Base-by-base conservation (phyloP, 23 tunicate genomes). In the Diplosoma virens region DNA sequence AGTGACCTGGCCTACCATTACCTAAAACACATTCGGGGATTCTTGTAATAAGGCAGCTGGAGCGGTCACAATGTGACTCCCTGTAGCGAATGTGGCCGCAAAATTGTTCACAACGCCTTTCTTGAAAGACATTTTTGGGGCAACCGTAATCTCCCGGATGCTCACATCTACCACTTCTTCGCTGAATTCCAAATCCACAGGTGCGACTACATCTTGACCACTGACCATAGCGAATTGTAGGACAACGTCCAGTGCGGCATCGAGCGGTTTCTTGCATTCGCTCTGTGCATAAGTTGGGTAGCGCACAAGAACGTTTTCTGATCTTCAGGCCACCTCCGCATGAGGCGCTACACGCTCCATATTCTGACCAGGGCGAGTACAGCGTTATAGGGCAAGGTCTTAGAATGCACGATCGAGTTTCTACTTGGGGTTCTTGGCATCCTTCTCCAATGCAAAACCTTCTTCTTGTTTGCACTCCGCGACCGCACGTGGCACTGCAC, bases 301-400 rank as follows among this genome's bases (percentile, higher is more conserved):
- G 34, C 25, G 27, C 7, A 28, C 84, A 80, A 27, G 33, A 17
- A 11, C 84, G 67, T 29, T 24, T 0, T 33, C 84, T 23, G 20
- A 29, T 30, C 34, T 54, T 56, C 17, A 28, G 36, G 6, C 84
- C 84, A 2, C 93, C 93, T 32, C 76, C 93, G 61, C 93, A 87
- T 1, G 68, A 7, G 23, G 50, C 83, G 37, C 31, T 32, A 71
- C 93, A 87, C 24, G 28, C 27, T 7, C 71, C 41, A 70, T 65
- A 87, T 17, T 34, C 67, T 0, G 81, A 45, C 93, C 93, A 87
- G 17, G 41, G 35, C 11, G 75, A 68, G 29, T 41, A 68, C 23
- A 36, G 58, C 54, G 58, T 65, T 29, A 22, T 50, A 3, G 81
- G 66, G 27, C 80, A 72, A 0, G 75, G 66, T n/a, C 73, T 47